Conservation (phyloP, 2,797 vertebrate genomes). For the Scolopax rusticola region DNA sequence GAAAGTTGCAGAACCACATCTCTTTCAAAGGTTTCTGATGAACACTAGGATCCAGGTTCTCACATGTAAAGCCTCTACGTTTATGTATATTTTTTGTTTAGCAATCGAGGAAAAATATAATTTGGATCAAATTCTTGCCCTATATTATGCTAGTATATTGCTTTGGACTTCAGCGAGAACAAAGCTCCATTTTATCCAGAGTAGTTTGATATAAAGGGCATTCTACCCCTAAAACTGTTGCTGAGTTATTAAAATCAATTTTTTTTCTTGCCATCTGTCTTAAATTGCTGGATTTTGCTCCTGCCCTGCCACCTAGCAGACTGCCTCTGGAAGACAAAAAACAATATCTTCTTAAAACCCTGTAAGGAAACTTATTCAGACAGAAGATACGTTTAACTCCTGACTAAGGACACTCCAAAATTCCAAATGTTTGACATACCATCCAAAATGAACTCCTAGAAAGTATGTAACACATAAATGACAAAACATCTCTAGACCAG, state of each 20-base stretch:
- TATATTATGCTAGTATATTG: neutral
- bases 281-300: neutral
- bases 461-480: neutral
- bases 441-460: neutral
- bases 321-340: neutral
- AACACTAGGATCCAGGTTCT: conserved; percentile 6
- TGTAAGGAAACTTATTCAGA: neutral
- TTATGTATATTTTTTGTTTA: neutral
- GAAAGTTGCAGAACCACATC: conserved; percentile 25
- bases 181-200: neutral
- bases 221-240: neutral
- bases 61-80: neutral
- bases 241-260: neutral
- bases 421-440: neutral
- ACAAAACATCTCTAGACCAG: neutral
- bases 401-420: neutral
- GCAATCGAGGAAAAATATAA: neutral
- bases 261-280: neutral
- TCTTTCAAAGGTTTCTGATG: conserved; percentile 58
- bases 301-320: conserved; percentile 37
- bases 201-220: neutral
- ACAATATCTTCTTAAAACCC: neutral
- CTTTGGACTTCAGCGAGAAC: neutral
- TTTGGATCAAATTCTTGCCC: neutral
- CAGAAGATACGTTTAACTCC: neutral